Conservation (phyloP, 2,888 invertebrate genomes). For the Synanthedon formicaeformis region DNA sequence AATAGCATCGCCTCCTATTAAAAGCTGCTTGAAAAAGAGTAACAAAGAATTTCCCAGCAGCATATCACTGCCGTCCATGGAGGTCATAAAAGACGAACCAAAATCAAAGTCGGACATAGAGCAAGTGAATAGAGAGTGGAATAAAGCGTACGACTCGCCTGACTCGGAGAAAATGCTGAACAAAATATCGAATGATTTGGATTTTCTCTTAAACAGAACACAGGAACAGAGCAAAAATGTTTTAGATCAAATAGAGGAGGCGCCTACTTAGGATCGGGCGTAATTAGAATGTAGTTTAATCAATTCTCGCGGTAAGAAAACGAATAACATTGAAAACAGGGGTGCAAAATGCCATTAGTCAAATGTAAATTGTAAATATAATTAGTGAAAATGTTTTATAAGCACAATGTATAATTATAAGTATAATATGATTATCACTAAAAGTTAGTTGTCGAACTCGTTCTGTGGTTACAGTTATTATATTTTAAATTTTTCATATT, state of each 20-base stretch:
- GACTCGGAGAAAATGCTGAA: conserved; percentile 77
- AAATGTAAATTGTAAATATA: conserved; percentile 18
- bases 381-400: neutral
- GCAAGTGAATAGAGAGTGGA: conserved; percentile 49
- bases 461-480: conserved; percentile 3
- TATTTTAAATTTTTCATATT: conserved; percentile 1
- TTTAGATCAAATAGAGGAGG: conserved; percentile 47
- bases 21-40: conserved; percentile 57
- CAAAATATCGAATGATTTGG: conserved; percentile 84
- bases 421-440: no score
- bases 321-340: conserved; percentile 41
- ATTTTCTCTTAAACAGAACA: conserved; percentile 81
- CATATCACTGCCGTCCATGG: conserved; percentile 48
- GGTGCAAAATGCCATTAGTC: conserved; percentile 35
- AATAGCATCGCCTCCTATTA: conserved; percentile 48
- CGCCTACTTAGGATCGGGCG: conserved; percentile 37
- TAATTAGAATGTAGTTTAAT: neutral
- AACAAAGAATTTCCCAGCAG: conserved; percentile 37
- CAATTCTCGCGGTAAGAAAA: conserved; percentile 14
- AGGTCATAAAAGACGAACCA: conserved; percentile 28
- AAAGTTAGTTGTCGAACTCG: conserved; percentile 7
- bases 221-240: conserved; percentile 32
- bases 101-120: conserved; percentile 43
- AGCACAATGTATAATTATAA: no score
- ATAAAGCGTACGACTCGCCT: conserved; percentile 43